Evolutionary conservation across 2,113 vertebrate species (phyloP), one percentile per base, ranked within the genome.

Genomic region (Etia nguti): DNA sequence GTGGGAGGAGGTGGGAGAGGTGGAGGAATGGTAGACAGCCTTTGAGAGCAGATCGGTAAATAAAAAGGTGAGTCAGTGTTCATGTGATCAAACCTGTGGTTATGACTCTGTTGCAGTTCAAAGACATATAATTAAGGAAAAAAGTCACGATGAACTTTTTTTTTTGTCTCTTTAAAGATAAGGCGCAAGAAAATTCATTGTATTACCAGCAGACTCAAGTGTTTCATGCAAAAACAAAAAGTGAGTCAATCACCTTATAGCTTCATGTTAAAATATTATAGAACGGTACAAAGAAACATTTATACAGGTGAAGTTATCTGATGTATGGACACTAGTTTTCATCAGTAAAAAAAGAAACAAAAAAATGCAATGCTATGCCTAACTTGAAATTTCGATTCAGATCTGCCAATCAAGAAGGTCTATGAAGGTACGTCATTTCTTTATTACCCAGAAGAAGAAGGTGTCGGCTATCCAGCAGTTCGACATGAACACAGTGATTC

Each of bases 321-420:
- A 65, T 38, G 34, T 34, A 0, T 3, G 60, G 34, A 65, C 10
- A 4, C 60, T 8, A 65, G 60, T 65, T 65, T 36, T 10, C 12
- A 65, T 65, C 60, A n/a, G 59, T 36, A 65, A 5, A 62, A 62
- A 62, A 20, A 20, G 31, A 4, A 62, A 62, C 9, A 60, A 6
- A 62, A 62, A 62, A 1, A 15, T 2, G 55, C 12, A 26, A 62
- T 0, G 10, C 59, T 62, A n/a, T 36, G 59, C 31, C 31, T 0
- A 5, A 60, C 57, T 60, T 34, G 59, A 34, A 20, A 34, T 34
- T 60, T 60, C 11, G 31, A n/a, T 34, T 62, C 59, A 1, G 59
- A 62, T 62, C 59, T 36, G 60, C 60, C 60, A 8, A 65, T 65
- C 6, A 12, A 4, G 60, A 8, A 65, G 60, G 18, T 36, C 60